phyloP scores from a whole-genome alignment of 2,113 vertebrate genomes.

The Pachyramphus minor region DNA sequence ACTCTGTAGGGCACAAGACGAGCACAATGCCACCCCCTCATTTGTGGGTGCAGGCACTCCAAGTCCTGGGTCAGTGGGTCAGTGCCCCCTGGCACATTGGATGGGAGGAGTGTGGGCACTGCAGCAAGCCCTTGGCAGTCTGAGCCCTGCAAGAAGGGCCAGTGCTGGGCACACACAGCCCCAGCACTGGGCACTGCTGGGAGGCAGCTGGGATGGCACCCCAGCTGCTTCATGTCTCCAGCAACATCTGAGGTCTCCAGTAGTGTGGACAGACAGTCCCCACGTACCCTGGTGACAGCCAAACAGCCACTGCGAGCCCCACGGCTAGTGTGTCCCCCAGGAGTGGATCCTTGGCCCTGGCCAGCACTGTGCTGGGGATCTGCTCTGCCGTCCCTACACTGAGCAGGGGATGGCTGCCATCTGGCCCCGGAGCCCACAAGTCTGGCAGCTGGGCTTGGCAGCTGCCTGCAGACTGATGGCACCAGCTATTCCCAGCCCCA shows the following conservation, averaged over 20 bases:
- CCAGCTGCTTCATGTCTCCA: rapidly evolving
- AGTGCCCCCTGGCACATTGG: rapidly evolving
- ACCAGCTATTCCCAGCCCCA: neutral
- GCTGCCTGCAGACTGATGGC: neutral
- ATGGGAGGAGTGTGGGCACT: neutral
- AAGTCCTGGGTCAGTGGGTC: neutral
- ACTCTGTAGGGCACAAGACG: neutral
- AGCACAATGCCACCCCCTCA: rapidly evolving
- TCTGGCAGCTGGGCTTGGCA: neutral
- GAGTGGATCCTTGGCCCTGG: neutral
- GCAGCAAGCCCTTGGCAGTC: neutral
- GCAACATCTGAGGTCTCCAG: neutral
- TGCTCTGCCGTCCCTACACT: neutral
- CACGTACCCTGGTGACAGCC: neutral
- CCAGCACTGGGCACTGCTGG: neutral
- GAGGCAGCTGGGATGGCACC: neutral
- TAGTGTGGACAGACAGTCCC: neutral
- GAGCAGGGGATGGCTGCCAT: neutral
- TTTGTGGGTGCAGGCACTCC: rapidly evolving
- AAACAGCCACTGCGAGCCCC: neutral
- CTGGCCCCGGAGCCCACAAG: neutral
- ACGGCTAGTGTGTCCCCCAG: rapidly evolving
- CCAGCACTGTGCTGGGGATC: neutral
- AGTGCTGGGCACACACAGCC: rapidly evolving
- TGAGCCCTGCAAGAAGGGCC: neutral